Percentiles rank a stretch among this genome's conserved stretches.
phyloP scores from a whole-genome alignment of 2,113 vertebrate species.

The human (Homo sapiens) region GRCh38 chr1:35468001-35468500 shows the following conservation, averaged over 20 bases:
- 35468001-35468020: background rate
- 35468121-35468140: constrained; percentile 16
- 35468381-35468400: background rate
- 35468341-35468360: background rate
- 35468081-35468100: background rate
- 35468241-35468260: background rate
- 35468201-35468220: background rate
- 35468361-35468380: background rate
- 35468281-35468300: background rate
- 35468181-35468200: background rate
- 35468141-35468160: background rate
- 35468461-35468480: background rate
- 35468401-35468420: background rate
- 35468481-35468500: background rate
- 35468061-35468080: background rate
- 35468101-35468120: constrained; percentile 24
- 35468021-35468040: background rate
- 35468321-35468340: background rate
- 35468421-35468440: background rate
- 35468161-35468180: background rate
- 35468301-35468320: background rate
- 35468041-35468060: constrained; percentile 1
- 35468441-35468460: background rate
- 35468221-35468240: background rate
- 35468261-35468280: background rate